Percentiles rank a stretch among this genome's conserved stretches.
These are phyloP conservation scores for Microplitis manilae DNA, from an alignment of 2,888 invertebrate genomes.

Conservation along the genomic window DNA sequence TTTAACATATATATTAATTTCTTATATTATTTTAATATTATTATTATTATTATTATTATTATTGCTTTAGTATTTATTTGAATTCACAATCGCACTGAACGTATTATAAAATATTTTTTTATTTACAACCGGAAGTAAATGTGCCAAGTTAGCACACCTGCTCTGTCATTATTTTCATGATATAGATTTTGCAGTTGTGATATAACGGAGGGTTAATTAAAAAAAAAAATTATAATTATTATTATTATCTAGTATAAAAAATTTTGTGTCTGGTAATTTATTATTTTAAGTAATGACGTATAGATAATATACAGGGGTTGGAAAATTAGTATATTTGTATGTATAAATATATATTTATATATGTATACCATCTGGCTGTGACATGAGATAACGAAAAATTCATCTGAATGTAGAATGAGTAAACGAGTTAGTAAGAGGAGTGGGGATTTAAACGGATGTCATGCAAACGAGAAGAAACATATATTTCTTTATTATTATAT, in stretches of 20 bases:
- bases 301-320: slow-evolving; percentile 10
- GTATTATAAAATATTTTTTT: slow-evolving; percentile 1
- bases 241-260: not conserved
- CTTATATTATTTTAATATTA: slow-evolving; percentile 8
- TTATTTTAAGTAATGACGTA: not conserved
- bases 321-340: slow-evolving; percentile 28
- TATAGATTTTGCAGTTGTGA: not conserved
- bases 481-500: slow-evolving; percentile 70
- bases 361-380: slow-evolving; percentile 57
- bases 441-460: slow-evolving; percentile 49
- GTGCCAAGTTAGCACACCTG: slow-evolving; percentile 28
- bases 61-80: not conserved
- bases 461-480: slow-evolving; percentile 69
- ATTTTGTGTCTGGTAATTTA: not conserved
- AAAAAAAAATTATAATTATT: not conserved
- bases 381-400: slow-evolving; percentile 56
- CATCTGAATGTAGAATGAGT: slow-evolving; percentile 10
- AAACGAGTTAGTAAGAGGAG: slow-evolving; percentile 20
- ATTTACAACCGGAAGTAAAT: slow-evolving; percentile 30
- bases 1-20: not conserved
- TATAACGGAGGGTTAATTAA: slow-evolving; percentile 1
- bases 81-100: not conserved
- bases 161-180: slow-evolving; percentile 1
- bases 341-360: no score
- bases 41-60: not conserved